These are phyloP conservation scores for Syndactyla subalaris DNA, from an alignment of 2,797 vertebrate species.

Conservation along the genomic window DNA sequence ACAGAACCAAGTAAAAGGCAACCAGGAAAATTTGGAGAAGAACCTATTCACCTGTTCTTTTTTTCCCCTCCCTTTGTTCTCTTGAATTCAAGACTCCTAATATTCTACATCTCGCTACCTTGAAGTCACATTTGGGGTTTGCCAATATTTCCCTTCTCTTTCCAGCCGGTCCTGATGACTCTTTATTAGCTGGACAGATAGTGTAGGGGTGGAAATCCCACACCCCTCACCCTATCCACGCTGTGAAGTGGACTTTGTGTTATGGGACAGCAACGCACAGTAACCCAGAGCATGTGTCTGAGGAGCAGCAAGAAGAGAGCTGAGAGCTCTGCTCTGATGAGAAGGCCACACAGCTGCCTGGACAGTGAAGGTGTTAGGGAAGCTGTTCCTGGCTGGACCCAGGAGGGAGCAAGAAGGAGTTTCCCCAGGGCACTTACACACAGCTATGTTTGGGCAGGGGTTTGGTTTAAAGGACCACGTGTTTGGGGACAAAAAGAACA, in stretches of 20 bases:
- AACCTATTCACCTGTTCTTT: neutral
- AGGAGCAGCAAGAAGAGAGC: neutral
- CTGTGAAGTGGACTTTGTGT: neutral
- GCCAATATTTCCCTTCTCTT: neutral
- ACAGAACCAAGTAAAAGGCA: neutral
- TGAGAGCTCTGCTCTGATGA: neutral
- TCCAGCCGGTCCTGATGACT: neutral
- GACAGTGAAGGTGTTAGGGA: neutral
- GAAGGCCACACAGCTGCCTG: neutral
- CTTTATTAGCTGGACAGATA: neutral
- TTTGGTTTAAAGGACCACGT: neutral
- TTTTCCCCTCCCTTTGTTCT: neutral
- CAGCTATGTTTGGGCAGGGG: neutral
- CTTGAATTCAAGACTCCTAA: neutral
- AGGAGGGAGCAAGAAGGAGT: neutral
- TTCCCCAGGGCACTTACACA: neutral
- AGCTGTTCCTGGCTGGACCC: neutral
- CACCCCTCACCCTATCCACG: neutral
- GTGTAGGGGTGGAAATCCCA: accelerated
- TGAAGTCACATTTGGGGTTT: neutral
- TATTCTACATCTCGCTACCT: neutral
- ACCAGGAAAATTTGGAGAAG: neutral
- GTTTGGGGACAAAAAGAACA: neutral
- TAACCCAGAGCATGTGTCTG: neutral
- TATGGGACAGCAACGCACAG: neutral